Evolutionary conservation across 2,888 invertebrate species (phyloP).

Genomic region (Balanococcus diminutus): DNA sequence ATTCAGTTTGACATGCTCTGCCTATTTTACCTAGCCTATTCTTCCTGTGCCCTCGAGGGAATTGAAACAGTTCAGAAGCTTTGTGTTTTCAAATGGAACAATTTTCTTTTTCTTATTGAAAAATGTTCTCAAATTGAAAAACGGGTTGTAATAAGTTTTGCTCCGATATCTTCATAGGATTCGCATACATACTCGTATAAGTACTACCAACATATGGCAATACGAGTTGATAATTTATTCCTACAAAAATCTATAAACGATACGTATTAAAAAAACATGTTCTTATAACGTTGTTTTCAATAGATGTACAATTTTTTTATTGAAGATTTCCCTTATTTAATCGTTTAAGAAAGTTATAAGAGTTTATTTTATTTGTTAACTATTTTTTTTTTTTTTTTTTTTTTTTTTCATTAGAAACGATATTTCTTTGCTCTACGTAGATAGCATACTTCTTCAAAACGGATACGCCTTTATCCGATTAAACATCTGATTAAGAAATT

Average conservation of each 20-base stretch:
- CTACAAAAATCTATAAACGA: background rate
- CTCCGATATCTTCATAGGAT: background rate
- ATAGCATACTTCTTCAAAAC: no score
- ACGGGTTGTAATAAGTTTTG: background rate
- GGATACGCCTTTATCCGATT: background rate
- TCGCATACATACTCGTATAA: background rate
- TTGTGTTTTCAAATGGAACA: slow-evolving; percentile 18
- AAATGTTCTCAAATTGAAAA: slow-evolving; percentile 19
- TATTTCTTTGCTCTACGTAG: no score
- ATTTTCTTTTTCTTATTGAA: slow-evolving; percentile 19
- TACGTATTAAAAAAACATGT: background rate
- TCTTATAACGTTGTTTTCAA: background rate
- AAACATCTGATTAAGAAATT: background rate
- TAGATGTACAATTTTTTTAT: background rate
- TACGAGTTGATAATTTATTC: background rate
- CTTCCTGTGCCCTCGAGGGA: background rate
- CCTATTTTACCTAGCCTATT: slow-evolving; percentile 4
- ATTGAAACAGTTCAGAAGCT: slow-evolving; percentile 1
- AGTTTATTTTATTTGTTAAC: background rate
- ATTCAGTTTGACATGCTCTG: slow-evolving; percentile 19
- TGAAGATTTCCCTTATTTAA: background rate
- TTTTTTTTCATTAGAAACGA: background rate
- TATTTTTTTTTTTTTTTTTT: background rate
- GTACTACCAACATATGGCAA: background rate
- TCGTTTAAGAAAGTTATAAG: background rate